Conservation (phyloP, 2,888 invertebrate species). For the Caenorhabditis afra region DNA sequence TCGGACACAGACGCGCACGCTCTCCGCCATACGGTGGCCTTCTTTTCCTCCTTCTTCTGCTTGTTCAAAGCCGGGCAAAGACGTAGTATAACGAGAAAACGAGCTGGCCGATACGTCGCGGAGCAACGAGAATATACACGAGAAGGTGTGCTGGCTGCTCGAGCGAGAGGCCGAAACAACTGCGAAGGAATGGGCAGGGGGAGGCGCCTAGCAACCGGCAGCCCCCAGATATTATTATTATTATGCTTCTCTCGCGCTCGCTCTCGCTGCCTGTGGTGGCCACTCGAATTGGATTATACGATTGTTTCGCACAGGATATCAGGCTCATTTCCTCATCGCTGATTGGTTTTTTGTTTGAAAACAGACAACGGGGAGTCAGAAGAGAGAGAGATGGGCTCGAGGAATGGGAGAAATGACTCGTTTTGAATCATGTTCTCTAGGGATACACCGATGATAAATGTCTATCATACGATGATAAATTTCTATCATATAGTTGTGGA, state of each 20-base stretch:
- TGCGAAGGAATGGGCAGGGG: constrained; percentile 44
- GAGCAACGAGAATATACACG: constrained; percentile 44
- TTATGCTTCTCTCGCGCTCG: constrained; percentile 37
- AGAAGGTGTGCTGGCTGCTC: background rate
- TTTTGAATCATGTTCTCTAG: constrained; percentile 35
- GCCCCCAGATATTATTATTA: constrained; percentile 53
- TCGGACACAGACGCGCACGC: constrained; percentile 88
- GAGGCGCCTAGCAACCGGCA: constrained; percentile 42
- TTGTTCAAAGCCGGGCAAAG: background rate
- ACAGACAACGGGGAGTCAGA: background rate
- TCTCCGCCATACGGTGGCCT: constrained; percentile 65
- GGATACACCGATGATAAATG: too few relatives aligned
- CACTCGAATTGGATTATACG: constrained; percentile 44
- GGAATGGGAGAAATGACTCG: constrained; percentile 2
- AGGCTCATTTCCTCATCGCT: constrained; percentile 17
- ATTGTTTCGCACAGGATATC: constrained; percentile 42
- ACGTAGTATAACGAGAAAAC: constrained; percentile 39
- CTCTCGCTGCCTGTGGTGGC: constrained; percentile 7
- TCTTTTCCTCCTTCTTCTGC: too few relatives aligned
- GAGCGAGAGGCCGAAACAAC: constrained; percentile 27
- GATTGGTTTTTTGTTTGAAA: constrained; percentile 33
- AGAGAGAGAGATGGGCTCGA: constrained; percentile 2
- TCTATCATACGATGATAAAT: too few relatives aligned
- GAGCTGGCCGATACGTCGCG: constrained; percentile 7
- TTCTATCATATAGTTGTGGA: too few relatives aligned